Base-by-base conservation (phyloP, 2,888 invertebrate genomes). In the Trichacis sp. region DNA sequence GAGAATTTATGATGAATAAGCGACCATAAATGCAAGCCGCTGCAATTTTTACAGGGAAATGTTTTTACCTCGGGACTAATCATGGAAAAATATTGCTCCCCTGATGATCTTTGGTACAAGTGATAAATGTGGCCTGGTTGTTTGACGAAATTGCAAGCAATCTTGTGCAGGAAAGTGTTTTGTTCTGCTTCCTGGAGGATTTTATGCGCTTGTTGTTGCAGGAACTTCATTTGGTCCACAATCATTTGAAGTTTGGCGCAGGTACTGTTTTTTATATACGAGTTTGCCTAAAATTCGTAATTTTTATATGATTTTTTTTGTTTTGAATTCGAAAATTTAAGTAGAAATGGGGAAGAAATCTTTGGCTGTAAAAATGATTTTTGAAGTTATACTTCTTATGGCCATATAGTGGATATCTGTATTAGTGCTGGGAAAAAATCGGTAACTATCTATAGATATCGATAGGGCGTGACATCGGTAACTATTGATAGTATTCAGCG, bases 111-210 rank as follows among this genome's bases (percentile, higher is more conserved):
- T 76, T 89, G 82, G 80, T 93, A 93, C 38, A 93, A 85, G 82
- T 93, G 90, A 83, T 93, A 93, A 17, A 89, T 84, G 30, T 88
- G 87, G 0, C 93, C 93, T 18, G 92, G 90, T 45, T 88, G 88
- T 83, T 92, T 93, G 14, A 88, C 86, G 78, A 93, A 89, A 81
- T 93, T 93, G 79, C 93, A 93, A 1, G 92, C 89, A 0, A 88
- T 89, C 72, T 89, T 88, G 78, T 94, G 90, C 36, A 93, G 83
- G 46, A 87, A 85, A 12, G 84, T 83, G 75, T 90, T 88, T 49
- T 86, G 79, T 75, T 88, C 87, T 0, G 89, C 88, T 70, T 91
- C 90, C 42, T 85, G 77, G 2, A 90, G 76, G 52, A 92, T 88
- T 64, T 85, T 82, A 69, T 87, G 83, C 0, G 92, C 91, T 78